Evolutionary conservation across 2,888 invertebrate genomes (phyloP).

Genomic region (Noctua pronuba): DNA sequence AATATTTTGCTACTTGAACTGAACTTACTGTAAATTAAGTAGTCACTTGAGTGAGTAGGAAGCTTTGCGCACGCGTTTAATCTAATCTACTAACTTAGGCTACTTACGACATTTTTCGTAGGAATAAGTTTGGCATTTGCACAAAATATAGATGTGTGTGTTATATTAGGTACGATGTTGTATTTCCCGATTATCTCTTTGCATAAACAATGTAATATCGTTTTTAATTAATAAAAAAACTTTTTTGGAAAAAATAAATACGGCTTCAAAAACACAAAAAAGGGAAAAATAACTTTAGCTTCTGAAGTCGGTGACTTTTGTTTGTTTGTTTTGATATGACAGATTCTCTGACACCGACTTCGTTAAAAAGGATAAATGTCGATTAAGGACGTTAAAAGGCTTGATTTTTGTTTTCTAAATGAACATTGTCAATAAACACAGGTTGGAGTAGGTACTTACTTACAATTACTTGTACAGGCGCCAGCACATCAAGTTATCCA

Average conservation of each 20-base stretch:
- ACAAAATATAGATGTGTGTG: slow-evolving; percentile 5
- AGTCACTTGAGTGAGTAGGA: background rate
- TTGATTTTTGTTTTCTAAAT: background rate
- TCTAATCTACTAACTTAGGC: background rate
- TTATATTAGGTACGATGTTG: background rate
- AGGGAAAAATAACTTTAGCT: too few relatives aligned
- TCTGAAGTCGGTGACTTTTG: too few relatives aligned
- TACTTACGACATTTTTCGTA: background rate
- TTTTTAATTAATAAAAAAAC: background rate
- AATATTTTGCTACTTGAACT: background rate
- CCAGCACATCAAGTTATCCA: too few relatives aligned
- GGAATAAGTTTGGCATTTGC: background rate
- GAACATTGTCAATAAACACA: background rate
- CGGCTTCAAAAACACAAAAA: too few relatives aligned
- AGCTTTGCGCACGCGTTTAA: background rate
- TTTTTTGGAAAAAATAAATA: too few relatives aligned
- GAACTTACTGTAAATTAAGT: background rate
- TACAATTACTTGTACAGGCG: background rate
- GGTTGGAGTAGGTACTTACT: background rate
- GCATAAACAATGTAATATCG: background rate
- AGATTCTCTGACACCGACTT: too few relatives aligned
- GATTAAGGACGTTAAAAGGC: background rate
- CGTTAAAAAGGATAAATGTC: background rate
- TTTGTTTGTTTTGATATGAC: too few relatives aligned
- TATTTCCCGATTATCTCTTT: background rate